Conservation (phyloP, 2,113 vertebrate species). For the Saguinus imperator region DNA sequence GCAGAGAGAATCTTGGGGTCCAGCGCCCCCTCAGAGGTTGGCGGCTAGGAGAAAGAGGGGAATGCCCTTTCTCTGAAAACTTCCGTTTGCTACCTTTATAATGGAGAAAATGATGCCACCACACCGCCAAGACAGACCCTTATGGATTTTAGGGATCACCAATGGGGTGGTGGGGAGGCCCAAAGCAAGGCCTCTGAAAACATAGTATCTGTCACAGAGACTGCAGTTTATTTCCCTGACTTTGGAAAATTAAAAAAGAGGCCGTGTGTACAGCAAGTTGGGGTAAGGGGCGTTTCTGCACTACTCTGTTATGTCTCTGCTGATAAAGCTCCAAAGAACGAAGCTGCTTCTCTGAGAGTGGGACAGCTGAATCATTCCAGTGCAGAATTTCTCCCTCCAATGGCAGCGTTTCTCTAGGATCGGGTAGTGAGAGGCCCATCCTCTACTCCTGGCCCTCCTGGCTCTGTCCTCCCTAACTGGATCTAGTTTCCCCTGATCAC, state of each 20-base stretch:
- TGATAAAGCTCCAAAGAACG: neutral
- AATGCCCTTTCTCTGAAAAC: neutral
- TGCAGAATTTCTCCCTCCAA: no score
- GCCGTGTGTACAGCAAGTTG: neutral
- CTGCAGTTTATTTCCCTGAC: neutral
- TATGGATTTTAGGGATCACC: neutral
- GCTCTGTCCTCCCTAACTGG: neutral
- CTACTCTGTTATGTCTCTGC: rapidly evolving
- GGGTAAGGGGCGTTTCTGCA: rapidly evolving
- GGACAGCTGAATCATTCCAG: no score
- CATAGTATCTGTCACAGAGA: neutral
- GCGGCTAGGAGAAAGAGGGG: neutral
- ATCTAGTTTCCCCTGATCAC: neutral
- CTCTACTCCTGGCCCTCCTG: neutral
- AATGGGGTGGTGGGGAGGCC: rapidly evolving
- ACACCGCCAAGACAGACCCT: neutral
- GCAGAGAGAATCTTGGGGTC: neutral
- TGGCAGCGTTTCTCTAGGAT: neutral
- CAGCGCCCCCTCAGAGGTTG: rapidly evolving
- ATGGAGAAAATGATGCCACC: rapidly evolving
- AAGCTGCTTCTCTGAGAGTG: neutral
- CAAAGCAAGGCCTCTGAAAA: neutral
- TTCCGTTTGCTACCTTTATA: neutral
- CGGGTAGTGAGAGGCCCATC: rapidly evolving
- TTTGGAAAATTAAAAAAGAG: neutral